Evolutionary conservation across 2,888 invertebrate species (phyloP), one percentile per base, ranked within the genome.

Genomic region (Mongoloraphidia duomilia): DNA sequence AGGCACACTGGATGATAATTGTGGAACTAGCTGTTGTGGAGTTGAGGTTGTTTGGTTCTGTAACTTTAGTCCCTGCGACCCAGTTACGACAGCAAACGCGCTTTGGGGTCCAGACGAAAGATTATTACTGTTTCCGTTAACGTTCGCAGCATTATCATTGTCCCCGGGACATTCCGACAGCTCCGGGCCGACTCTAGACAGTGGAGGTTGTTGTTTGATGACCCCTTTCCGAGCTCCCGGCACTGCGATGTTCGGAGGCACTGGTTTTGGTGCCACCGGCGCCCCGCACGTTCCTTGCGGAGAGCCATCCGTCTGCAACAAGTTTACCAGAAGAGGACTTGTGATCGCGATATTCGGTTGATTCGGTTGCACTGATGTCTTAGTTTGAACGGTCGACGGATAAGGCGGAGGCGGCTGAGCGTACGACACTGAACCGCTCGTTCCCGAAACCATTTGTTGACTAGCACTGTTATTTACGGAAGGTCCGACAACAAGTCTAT

Each of bases 291-390:
- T 4, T 41, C 50, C 42, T 47, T 65, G 71, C 53, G 73, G 60
- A 38, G 63, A 60, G 44, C 74, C 84, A 61, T 91, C 91, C 63
- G 88, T 93, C 71, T 94, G 93, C 59, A 94, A 72, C 57, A 94
- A 70, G 68, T 94, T 94, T 35, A 94, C 94, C 55, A 94, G 73
- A 56, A 94, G 71, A 17, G 94, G 94, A 62, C 92, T 93, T 55
- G 82, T 90, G 66, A 84, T 79, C 49, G 85, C 86, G 56, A 86
- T 86, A 53, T 79, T 73, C 46, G 68, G 63, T 34, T 60, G 58
- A 49, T 60, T 58, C 36, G 64, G 56, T 50, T 61, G 60, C 3
- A 60, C 58, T 34, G 61, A 58, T 41, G 54, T 47, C 40, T 61
- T 60, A 61, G 70, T 63, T 61, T 67, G 43, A 59, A 57, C 36